Evolutionary conservation across 2,888 invertebrate genomes (phyloP).

Genomic region (Lasioglossum morio): DNA sequence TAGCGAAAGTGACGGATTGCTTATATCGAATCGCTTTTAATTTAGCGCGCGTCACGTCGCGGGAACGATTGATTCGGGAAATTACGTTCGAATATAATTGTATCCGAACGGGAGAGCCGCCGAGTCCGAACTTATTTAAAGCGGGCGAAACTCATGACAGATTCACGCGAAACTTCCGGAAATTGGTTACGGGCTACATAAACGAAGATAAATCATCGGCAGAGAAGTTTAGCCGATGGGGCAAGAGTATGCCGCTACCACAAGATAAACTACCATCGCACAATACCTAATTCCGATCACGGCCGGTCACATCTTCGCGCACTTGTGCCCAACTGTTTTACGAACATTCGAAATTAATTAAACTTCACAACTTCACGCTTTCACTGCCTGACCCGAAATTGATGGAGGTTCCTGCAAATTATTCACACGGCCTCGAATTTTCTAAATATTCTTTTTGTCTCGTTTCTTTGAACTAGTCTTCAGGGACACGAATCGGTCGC

Average conservation of each 20-base stretch:
- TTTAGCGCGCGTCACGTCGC: not conserved
- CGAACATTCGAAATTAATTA: slow-evolving; percentile 42
- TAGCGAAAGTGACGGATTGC: slow-evolving; percentile 2
- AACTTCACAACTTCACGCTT: slow-evolving; percentile 21
- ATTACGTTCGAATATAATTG: slow-evolving; percentile 40
- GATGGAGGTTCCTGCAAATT: not conserved
- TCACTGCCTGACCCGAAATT: not conserved
- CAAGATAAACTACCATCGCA: slow-evolving; percentile 60
- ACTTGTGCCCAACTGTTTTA: slow-evolving; percentile 10
- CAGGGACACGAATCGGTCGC: too few species aligned
- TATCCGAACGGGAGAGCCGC: slow-evolving; percentile 31
- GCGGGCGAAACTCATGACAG: slow-evolving; percentile 54
- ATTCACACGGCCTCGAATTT: not conserved
- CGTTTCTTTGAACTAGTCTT: too few species aligned
- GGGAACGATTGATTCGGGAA: slow-evolving; percentile 16
- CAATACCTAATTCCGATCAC: slow-evolving; percentile 60
- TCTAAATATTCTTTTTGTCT: not conserved
- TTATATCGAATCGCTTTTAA: not conserved
- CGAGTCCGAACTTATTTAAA: slow-evolving; percentile 53
- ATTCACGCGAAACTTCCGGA: slow-evolving; percentile 53
- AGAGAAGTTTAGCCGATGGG: slow-evolving; percentile 48
- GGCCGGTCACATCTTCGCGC: slow-evolving; percentile 43
- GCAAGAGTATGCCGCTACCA: slow-evolving; percentile 40
- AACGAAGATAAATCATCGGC: slow-evolving; percentile 64
- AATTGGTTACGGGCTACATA: slow-evolving; percentile 60